phyloP scores from a whole-genome alignment of 2,113 vertebrate genomes.

The Oreocharis arfaki region DNA sequence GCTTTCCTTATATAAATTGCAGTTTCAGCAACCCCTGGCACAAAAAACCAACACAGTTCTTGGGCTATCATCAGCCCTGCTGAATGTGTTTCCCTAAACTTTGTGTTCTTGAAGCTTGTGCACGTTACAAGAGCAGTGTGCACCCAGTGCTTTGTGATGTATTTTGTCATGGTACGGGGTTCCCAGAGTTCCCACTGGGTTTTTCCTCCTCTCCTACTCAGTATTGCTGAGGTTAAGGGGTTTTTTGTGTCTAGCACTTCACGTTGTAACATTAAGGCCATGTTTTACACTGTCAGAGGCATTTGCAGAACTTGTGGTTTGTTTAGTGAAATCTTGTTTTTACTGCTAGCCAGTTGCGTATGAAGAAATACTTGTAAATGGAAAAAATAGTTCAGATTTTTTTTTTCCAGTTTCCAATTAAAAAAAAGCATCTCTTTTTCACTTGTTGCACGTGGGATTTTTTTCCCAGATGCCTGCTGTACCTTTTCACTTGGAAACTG shows the following conservation, averaged over 20 bases:
- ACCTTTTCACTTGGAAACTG: background rate
- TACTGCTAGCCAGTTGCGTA: background rate
- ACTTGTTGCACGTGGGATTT: background rate
- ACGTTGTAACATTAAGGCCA: rapidly evolving
- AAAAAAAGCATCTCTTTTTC: background rate
- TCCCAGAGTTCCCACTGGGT: background rate
- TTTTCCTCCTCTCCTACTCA: background rate
- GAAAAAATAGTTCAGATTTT: background rate
- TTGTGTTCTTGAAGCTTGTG: background rate
- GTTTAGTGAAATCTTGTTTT: background rate
- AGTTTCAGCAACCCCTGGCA: background rate
- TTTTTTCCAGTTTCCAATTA: background rate
- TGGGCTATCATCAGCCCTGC: background rate
- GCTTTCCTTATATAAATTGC: background rate
- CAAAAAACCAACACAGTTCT: background rate
- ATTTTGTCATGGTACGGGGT: background rate
- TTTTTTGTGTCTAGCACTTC: background rate
- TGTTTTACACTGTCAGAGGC: background rate
- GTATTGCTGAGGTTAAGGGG: background rate
- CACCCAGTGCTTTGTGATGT: background rate
- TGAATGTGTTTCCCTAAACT: background rate
- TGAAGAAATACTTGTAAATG: background rate
- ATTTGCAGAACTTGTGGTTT: background rate
- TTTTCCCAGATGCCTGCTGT: background rate
- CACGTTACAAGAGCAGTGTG: rapidly evolving